Percentiles rank a stretch among this genome's conserved stretches.
phyloP scores from a whole-genome alignment of 2,888 invertebrate species.

The Acanthosoma haemorrhoidale region DNA sequence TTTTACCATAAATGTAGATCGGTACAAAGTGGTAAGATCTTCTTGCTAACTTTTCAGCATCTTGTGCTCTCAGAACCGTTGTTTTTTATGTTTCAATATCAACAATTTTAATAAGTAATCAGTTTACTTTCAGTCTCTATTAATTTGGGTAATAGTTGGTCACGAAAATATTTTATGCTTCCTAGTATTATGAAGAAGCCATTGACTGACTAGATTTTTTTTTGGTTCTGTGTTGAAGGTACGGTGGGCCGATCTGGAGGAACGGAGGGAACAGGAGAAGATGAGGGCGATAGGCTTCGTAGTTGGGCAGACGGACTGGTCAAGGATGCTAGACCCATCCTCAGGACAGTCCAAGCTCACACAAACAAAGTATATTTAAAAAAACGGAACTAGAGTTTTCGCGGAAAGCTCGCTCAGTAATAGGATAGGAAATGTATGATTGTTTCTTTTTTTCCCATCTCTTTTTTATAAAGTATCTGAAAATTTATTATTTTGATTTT shows the following conservation, averaged over 20 bases:
- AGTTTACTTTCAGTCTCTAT: too few relatives aligned
- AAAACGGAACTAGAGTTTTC: background rate
- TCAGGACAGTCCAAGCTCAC: conserved; percentile 85
- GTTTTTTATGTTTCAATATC: too few relatives aligned
- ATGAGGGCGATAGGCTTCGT: conserved; percentile 94
- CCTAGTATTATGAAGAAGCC: too few relatives aligned
- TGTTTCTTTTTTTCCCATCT: background rate
- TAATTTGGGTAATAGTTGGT: too few relatives aligned
- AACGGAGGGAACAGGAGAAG: conserved; percentile 82
- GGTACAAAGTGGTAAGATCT: too few relatives aligned
- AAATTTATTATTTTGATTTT: too few relatives aligned
- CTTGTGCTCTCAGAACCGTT: too few relatives aligned
- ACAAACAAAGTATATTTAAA: conserved; percentile 85
- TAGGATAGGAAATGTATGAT: too few relatives aligned
- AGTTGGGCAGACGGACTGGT: conserved; percentile 95
- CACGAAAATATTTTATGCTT: too few relatives aligned
- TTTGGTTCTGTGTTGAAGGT: conserved; percentile 57
- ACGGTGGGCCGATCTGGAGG: conserved; percentile 96
- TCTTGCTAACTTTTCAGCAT: too few relatives aligned
- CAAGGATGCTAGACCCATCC: conserved; percentile 87
- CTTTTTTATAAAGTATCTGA: background rate
- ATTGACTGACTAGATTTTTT: conserved; percentile 49
- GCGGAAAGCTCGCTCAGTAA: background rate
- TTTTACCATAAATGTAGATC: too few relatives aligned
- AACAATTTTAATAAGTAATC: too few relatives aligned